These are phyloP conservation scores for Xanthostigma xanthostigma DNA, from an alignment of 2,888 invertebrate species.

Conservation along the genomic window DNA sequence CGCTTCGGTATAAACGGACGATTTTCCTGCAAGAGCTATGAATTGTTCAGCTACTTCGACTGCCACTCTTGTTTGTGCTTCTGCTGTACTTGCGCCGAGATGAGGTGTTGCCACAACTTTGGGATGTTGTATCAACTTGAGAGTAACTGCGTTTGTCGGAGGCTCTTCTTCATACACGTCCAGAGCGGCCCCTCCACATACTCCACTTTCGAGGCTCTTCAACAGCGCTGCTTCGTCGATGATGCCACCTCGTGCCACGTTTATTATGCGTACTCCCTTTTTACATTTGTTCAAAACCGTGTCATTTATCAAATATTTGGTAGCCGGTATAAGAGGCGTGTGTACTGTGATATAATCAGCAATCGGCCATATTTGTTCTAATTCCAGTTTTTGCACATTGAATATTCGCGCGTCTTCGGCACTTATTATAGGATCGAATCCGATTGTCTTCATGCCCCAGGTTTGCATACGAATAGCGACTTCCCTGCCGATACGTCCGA, in stretches of 20 bases:
- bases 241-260: constrained; percentile 94
- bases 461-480: constrained; percentile 89
- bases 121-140: constrained; percentile 74
- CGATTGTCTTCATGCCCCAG: constrained; percentile 95
- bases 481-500: constrained; percentile 91
- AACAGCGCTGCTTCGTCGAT: constrained; percentile 78
- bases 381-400: constrained; percentile 60
- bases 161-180: constrained; percentile 91
- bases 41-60: constrained; percentile 93
- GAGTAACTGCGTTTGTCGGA: constrained; percentile 52
- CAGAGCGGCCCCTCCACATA: constrained; percentile 83
- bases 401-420: constrained; percentile 61
- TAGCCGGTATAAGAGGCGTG: constrained; percentile 86
- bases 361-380: constrained; percentile 80
- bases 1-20: constrained; percentile 27
- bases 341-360: constrained; percentile 97
- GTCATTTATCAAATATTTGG: constrained; percentile 71
- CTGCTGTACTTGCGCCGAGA: constrained; percentile 86
- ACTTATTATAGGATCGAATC: constrained; percentile 84
- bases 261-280: constrained; percentile 76
- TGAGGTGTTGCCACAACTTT: constrained; percentile 90
- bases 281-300: constrained; percentile 63
- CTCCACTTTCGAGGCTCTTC: constrained; percentile 61
- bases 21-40: constrained; percentile 53
- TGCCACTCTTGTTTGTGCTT: constrained; percentile 90